Evolutionary conservation across 2,113 vertebrate species (phyloP).

Genomic region (Lichenostomus cassidix): DNA sequence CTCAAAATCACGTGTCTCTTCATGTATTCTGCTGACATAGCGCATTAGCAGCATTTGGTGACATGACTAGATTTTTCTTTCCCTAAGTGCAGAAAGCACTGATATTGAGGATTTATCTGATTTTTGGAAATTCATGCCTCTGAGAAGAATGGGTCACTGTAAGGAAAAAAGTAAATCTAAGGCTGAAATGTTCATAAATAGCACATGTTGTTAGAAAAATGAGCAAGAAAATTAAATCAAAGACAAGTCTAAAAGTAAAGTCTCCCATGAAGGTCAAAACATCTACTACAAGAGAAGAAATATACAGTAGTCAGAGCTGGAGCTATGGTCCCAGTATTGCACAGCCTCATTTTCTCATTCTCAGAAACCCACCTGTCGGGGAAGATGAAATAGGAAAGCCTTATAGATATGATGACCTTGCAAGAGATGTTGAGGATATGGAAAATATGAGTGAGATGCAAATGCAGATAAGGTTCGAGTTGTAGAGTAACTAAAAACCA

Average conservation of each 20-base stretch:
- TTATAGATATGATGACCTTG: no score
- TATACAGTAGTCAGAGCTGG: background rate
- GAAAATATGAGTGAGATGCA: no score
- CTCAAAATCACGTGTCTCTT: background rate
- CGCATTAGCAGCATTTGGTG: background rate
- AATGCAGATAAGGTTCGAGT: no score
- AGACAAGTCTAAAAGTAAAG: background rate
- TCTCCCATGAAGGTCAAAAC: background rate
- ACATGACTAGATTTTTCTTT: background rate
- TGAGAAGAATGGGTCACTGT: background rate
- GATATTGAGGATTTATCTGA: background rate
- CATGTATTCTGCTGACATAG: background rate
- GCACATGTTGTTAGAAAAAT: background rate
- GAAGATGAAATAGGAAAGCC: no score
- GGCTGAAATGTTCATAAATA: background rate
- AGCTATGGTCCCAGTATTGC: background rate
- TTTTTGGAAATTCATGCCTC: background rate
- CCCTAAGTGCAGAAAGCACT: background rate
- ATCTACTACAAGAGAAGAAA: background rate
- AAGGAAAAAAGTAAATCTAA: background rate
- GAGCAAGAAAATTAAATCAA: background rate
- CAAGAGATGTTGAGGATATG: no score
- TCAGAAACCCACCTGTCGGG: background rate
- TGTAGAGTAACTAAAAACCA: no score
- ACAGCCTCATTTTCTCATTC: background rate